A percentile compares a stretch with the other conserved stretches of the same genome.
Evolutionary conservation across 2,797 vertebrate genomes (phyloP).

Genomic region (Mionectes olivaceus): DNA sequence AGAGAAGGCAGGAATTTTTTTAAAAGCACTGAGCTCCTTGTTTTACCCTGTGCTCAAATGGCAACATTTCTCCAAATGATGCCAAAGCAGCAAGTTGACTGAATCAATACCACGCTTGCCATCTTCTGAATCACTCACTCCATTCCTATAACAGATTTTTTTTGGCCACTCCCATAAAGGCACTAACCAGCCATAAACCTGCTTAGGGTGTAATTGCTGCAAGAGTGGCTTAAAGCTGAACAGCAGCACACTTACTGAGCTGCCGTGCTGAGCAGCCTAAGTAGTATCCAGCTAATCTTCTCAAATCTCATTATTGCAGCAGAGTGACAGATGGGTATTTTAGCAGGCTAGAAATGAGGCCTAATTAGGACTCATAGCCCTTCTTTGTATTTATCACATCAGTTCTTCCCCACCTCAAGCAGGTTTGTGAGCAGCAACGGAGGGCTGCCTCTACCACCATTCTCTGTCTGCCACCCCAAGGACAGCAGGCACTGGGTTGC

Average conservation of each 20-base stretch:
- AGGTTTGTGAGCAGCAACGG: neutral
- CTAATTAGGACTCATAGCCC: slow-evolving; percentile 48
- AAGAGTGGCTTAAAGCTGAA: neutral
- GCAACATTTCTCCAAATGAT: neutral
- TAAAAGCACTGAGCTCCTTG: neutral
- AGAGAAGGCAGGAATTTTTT: neutral
- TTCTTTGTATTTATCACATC: neutral
- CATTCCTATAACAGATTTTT: neutral
- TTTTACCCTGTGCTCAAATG: neutral
- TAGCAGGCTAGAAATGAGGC: slow-evolving; percentile 27
- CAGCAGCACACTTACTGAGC: neutral
- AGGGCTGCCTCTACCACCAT: neutral
- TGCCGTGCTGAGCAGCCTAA: slow-evolving; percentile 15
- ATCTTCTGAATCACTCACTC: slow-evolving; percentile 25
- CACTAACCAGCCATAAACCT: neutral
- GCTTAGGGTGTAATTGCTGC: neutral
- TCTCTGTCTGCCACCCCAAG: neutral
- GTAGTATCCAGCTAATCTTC: slow-evolving; percentile 52
- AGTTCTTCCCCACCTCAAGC: neutral
- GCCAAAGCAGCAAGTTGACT: neutral
- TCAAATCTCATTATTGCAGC: slow-evolving; percentile 36
- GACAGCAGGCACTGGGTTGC: neutral
- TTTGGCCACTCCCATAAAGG: neutral
- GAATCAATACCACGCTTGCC: neutral
- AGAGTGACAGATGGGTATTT: slow-evolving; percentile 56